Conservation (phyloP, 2,113 vertebrate species). For the Elephas maximus region DNA sequence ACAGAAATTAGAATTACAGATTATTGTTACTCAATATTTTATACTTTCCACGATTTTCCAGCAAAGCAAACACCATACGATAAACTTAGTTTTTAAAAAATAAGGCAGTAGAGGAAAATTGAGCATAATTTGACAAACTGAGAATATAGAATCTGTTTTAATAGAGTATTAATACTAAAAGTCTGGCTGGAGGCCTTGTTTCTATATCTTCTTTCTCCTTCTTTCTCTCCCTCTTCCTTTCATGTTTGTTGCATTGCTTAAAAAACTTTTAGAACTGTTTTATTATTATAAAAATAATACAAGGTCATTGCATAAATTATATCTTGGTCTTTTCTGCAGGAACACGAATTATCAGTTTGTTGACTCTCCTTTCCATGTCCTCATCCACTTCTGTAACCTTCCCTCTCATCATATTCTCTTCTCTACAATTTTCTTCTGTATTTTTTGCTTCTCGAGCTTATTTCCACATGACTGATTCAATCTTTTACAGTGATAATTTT, state of each 20-base stretch:
- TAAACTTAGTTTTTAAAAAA: background rate
- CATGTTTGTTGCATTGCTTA: background rate
- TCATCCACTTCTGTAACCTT: background rate
- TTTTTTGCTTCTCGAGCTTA: conserved; percentile 14
- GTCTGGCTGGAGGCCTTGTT: background rate
- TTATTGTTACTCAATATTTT: background rate
- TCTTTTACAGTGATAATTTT: background rate
- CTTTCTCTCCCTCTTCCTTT: background rate
- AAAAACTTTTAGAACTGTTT: background rate
- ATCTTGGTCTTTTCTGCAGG: background rate
- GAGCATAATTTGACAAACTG: background rate
- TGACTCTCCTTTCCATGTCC: background rate
- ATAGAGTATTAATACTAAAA: background rate
- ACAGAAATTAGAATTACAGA: background rate
- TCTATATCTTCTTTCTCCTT: background rate
- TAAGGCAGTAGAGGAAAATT: background rate
- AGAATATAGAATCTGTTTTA: background rate
- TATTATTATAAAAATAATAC: background rate
- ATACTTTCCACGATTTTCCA: conserved; percentile 31
- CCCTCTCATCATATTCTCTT: background rate
- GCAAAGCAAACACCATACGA: background rate
- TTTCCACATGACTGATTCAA: background rate
- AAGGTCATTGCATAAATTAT: background rate
- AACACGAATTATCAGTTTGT: background rate
- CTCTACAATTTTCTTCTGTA: background rate